Conservation (phyloP, 2,888 invertebrate genomes). For the Dryocosmus kuriphilus region DNA sequence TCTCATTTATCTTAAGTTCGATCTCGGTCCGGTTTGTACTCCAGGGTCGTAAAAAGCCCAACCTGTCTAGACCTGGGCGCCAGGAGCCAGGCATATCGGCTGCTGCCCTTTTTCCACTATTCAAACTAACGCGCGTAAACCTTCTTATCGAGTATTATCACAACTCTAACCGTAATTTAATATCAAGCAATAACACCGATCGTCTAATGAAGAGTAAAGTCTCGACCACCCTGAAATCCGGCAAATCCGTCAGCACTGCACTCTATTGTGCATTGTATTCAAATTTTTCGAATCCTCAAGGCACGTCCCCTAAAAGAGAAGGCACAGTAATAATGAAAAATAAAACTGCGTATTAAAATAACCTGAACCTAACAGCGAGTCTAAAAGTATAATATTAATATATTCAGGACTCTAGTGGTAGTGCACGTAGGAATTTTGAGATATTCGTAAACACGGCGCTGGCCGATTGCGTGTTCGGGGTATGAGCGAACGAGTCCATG, state of each 20-base stretch:
- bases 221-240: constrained; percentile 12
- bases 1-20: constrained; percentile 32
- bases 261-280: constrained; percentile 3
- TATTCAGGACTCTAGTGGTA: constrained; percentile 16
- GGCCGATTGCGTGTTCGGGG: constrained; percentile 41
- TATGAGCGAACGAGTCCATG: constrained; percentile 45
- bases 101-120: background rate
- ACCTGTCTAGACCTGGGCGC: constrained; percentile 39
- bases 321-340: background rate
- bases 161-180: constrained; percentile 58
- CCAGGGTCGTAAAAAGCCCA: constrained; percentile 35
- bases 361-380: background rate
- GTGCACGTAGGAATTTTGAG: constrained; percentile 35
- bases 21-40: constrained; percentile 35
- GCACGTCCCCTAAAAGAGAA: background rate
- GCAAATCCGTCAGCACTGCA: constrained; percentile 1
- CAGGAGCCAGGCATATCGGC: constrained; percentile 13
- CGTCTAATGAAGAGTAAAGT: constrained; percentile 7
- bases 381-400: constrained; percentile 5
- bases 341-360: background rate
- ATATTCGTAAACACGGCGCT: constrained; percentile 33
- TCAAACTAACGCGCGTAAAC: constrained; percentile 41
- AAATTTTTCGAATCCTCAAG: background rate
- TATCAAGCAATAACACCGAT: constrained; percentile 49
- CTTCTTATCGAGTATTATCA: constrained; percentile 61